Evolutionary conservation across 1,140 invertebrate genomes (phyloP), one percentile per base, ranked within the genome.

Genomic region (Octopus sinensis): DNA sequence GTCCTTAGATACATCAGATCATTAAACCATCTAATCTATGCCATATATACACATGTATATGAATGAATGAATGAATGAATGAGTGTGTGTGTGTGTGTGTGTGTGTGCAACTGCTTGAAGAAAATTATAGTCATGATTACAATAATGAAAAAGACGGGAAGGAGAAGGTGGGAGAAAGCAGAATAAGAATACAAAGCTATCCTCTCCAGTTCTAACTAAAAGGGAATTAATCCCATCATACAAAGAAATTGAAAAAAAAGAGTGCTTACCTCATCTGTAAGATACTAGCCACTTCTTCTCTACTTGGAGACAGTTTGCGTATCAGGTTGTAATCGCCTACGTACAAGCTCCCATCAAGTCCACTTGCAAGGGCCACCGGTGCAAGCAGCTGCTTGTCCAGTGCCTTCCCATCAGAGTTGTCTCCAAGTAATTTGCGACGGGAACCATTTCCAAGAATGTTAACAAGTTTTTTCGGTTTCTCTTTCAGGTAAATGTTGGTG

Each of bases 251-350:
- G 4, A 17, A 73, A 73, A 73, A 73, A 23, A 73, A 73, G 6
- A 13, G 6, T 73, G 13, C 68, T 73, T 91, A 96, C 96, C 97
- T 97, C 77, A 98, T 91, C 87, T 95, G 93, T 9, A 98, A 95
- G 23, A 98, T 94, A 12, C 96, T 98, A 81, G 93, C 93, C 4
- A 97, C 89, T 79, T 89, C 87, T 53, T 89, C 85, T 79, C 96
- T 81, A 93, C 95, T 83, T 4, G 96, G 95, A 82, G 95, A 93
- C 78, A 98, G 95, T 87, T 96, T 94, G 79, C 97, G 92, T 56
- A 99, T 96, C 17, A 98, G 93, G 92, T 99, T 98, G 87, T 97
- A 98, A 90, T 99, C 97, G 1, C 96, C 97, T 4, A 99, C 95
- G 88, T 95, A 98, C 3, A 99, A 93, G 7, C 95, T 95, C n/a